These are phyloP conservation scores for Mesocricetus auratus DNA, from an alignment of 2,113 vertebrate species.

Conservation along the genomic window DNA sequence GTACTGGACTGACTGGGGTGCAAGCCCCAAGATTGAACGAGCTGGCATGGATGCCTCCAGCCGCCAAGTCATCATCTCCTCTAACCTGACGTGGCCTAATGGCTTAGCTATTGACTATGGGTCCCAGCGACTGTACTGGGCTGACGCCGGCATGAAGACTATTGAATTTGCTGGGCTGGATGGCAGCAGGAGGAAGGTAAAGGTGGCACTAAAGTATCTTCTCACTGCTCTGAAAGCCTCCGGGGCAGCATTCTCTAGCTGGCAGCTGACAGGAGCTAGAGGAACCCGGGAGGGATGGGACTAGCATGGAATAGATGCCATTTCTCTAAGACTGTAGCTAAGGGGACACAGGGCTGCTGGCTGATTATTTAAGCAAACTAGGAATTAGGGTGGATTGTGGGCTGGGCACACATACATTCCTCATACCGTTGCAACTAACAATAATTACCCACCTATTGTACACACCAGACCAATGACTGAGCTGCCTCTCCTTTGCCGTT, in stretches of 20 bases:
- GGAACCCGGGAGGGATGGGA: no score
- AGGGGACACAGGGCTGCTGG: not conserved
- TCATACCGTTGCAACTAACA: not conserved
- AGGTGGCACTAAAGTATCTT: not conserved
- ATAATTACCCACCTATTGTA: not conserved
- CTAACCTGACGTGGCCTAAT: slow-evolving; percentile 98
- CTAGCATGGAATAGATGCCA: fast-evolving
- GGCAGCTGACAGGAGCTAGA: not conserved
- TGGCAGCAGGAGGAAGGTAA: slow-evolving; percentile 94
- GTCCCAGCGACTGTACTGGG: slow-evolving; percentile 96
- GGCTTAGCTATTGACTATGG: slow-evolving; percentile 97
- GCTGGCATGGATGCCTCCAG: slow-evolving; percentile 97
- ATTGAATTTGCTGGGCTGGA: slow-evolving; percentile 96
- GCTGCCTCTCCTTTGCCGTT: not conserved
- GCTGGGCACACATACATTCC: not conserved
- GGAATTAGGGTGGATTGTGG: not conserved
- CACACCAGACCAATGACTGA: not conserved
- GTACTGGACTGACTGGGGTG: slow-evolving; percentile 99
- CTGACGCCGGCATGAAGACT: slow-evolving; percentile 98
- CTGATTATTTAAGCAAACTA: not conserved
- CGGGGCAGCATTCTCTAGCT: not conserved
- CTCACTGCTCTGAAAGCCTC: not conserved
- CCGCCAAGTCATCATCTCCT: slow-evolving; percentile 96
- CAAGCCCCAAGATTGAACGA: slow-evolving; percentile 98
- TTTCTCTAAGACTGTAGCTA: not conserved